Evolutionary conservation across 1,140 invertebrate genomes (phyloP).

Genomic region (Drosophila nigromelanica): DNA sequence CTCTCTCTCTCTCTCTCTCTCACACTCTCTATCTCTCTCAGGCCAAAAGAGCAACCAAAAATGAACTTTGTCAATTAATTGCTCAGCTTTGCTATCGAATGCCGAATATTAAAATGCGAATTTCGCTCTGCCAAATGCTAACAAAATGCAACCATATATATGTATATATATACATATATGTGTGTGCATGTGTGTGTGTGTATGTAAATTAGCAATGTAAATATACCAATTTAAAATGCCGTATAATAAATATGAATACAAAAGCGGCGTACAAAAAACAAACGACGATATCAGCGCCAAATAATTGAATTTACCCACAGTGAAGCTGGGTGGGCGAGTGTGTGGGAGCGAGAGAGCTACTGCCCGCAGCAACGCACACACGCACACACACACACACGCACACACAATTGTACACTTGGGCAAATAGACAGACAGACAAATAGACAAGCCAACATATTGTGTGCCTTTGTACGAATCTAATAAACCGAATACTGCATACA

Average conservation of each 20-base stretch:
- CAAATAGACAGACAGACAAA: conserved; percentile 36
- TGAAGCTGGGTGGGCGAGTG: conserved; percentile 14
- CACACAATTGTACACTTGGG: conserved; percentile 25
- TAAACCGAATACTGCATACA: conserved; percentile 74
- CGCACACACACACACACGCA: conserved; percentile 12
- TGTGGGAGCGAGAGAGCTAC: conserved; percentile 8
- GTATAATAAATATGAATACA: conserved; percentile 80
- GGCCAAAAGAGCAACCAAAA: conserved; percentile 56
- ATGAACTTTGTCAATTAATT: conserved; percentile 82
- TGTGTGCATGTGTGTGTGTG: conserved; percentile 36
- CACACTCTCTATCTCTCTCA: not conserved
- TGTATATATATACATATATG: not conserved
- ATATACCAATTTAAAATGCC: conserved; percentile 81
- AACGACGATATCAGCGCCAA: conserved; percentile 79
- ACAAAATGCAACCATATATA: conserved; percentile 28
- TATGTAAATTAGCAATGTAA: conserved; percentile 80
- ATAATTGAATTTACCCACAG: conserved; percentile 79
- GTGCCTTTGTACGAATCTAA: conserved; percentile 76
- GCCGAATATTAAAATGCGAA: conserved; percentile 35
- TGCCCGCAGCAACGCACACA: conserved; percentile 44
- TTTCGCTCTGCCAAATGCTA: conserved; percentile 27
- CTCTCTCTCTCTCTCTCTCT: not conserved
- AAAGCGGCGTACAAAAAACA: conserved; percentile 70
- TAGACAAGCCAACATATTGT: conserved; percentile 62
- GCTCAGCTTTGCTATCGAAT: conserved; percentile 50